Evolutionary conservation across 2,888 invertebrate genomes (phyloP).

Genomic region (Teleiodes luculella): DNA sequence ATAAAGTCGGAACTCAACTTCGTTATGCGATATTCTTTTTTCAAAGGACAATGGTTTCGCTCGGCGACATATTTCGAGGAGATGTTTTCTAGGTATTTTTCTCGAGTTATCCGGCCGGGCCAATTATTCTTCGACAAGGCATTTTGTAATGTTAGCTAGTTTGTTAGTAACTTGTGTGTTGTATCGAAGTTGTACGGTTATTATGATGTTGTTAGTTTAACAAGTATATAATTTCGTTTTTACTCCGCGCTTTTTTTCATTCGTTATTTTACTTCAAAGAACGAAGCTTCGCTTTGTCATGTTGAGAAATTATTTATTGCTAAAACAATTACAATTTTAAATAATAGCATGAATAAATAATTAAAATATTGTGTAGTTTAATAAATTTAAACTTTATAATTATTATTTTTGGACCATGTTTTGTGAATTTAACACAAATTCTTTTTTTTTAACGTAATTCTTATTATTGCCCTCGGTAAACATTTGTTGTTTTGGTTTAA

Average conservation of each 20-base stretch:
- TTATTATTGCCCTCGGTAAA: too few relatives aligned
- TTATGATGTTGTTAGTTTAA: slow-evolving; percentile 19
- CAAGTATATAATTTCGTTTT: slow-evolving; percentile 18
- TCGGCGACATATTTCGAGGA: slow-evolving; percentile 67
- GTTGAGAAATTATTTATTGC: too few relatives aligned
- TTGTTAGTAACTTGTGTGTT: slow-evolving; percentile 51
- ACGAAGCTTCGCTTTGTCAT: too few relatives aligned
- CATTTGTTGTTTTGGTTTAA: too few relatives aligned
- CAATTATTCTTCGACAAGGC: slow-evolving; percentile 69
- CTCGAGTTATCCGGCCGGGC: slow-evolving; percentile 57
- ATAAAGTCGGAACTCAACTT: slow-evolving; percentile 78
- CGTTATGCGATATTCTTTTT: slow-evolving; percentile 78
- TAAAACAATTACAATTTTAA: too few relatives aligned
- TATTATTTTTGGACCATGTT: too few relatives aligned
- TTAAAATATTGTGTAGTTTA: too few relatives aligned
- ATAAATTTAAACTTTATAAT: too few relatives aligned
- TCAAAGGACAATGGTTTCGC: slow-evolving; percentile 74
- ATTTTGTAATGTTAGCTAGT: slow-evolving; percentile 60
- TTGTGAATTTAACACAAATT: too few relatives aligned
- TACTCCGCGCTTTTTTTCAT: not conserved
- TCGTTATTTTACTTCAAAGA: too few relatives aligned
- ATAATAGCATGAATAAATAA: too few relatives aligned
- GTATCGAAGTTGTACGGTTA: slow-evolving; percentile 28
- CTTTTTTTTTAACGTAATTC: too few relatives aligned
- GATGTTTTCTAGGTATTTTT: slow-evolving; percentile 63